A percentile compares a stretch with the other conserved stretches of the same genome.
phyloP scores from a whole-genome alignment of 2,113 vertebrate species.

The Plecturocebus donacophilus region DNA sequence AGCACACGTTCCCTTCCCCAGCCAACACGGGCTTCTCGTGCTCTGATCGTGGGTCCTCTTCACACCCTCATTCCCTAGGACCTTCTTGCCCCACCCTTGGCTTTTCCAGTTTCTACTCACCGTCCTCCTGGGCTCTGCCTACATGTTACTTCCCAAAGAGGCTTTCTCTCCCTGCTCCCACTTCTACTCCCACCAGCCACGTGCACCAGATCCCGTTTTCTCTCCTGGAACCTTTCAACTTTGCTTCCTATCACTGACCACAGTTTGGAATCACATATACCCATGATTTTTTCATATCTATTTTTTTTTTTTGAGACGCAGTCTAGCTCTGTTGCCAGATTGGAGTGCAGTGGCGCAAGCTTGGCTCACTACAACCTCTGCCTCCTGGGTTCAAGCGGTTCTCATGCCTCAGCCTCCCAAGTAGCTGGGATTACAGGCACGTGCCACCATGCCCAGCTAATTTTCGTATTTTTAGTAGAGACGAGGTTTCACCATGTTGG shows the following conservation, averaged over 20 bases:
- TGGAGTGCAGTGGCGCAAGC: too few relatives aligned
- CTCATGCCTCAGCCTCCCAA: too few relatives aligned
- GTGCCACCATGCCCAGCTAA: too few relatives aligned
- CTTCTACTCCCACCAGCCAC: neutral
- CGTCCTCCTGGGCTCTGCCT: neutral
- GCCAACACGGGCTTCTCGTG: neutral
- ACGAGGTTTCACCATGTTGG: too few relatives aligned
- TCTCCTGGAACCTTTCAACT: neutral
- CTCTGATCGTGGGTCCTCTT: neutral
- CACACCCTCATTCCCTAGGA: neutral
- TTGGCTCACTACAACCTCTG: too few relatives aligned
- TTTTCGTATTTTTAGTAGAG: too few relatives aligned
- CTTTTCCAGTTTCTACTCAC: neutral
- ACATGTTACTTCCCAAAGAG: neutral
- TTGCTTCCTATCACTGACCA: neutral
- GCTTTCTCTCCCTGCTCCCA: too few relatives aligned
- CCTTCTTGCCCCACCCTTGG: neutral
- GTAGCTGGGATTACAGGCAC: too few relatives aligned
- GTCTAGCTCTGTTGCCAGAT: too few relatives aligned
- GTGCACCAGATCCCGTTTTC: neutral
- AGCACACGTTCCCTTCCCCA: neutral
- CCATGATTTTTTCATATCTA: rapidly evolving
- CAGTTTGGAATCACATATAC: neutral
- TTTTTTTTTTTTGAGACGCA: too few relatives aligned
- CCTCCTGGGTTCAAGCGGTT: too few relatives aligned